A percentile compares a stretch with the other conserved stretches of the same genome.
Evolutionary conservation across 2,113 vertebrate genomes (phyloP).

Genomic region (Menidia beryllina): DNA sequence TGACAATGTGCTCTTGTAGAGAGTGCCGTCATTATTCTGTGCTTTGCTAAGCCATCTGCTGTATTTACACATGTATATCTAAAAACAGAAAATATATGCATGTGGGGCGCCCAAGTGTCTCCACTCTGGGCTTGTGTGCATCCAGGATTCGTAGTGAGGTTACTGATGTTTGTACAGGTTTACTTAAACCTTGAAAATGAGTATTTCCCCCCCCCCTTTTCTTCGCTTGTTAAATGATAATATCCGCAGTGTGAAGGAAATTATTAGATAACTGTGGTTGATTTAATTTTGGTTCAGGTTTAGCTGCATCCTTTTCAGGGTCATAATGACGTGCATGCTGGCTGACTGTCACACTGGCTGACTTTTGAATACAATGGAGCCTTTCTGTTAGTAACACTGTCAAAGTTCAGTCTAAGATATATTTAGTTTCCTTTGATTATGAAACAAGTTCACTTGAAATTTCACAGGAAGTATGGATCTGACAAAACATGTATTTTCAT

Average conservation of each 20-base stretch:
- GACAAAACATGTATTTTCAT: no score
- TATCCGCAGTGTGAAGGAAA: background rate
- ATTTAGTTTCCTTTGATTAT: background rate
- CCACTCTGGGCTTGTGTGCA: background rate
- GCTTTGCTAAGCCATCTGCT: background rate
- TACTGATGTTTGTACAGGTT: background rate
- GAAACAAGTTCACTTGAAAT: background rate
- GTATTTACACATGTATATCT: slow-evolving; percentile 2
- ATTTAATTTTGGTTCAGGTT: no score
- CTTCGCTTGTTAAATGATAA: background rate
- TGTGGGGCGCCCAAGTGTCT: background rate
- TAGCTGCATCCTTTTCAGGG: background rate
- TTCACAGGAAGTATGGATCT: no score
- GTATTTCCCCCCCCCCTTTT: background rate
- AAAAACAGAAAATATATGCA: background rate
- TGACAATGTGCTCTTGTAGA: slow-evolving; percentile 6
- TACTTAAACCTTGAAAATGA: background rate
- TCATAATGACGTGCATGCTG: background rate
- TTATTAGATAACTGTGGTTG: background rate
- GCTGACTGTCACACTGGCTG: background rate
- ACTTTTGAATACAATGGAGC: background rate
- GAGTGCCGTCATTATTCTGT: slow-evolving; percentile 7
- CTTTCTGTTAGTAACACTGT: background rate
- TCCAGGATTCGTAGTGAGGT: background rate
- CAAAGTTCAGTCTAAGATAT: background rate